Conservation (phyloP, 2,797 vertebrate species). For the Anguilla marmorata region DNA sequence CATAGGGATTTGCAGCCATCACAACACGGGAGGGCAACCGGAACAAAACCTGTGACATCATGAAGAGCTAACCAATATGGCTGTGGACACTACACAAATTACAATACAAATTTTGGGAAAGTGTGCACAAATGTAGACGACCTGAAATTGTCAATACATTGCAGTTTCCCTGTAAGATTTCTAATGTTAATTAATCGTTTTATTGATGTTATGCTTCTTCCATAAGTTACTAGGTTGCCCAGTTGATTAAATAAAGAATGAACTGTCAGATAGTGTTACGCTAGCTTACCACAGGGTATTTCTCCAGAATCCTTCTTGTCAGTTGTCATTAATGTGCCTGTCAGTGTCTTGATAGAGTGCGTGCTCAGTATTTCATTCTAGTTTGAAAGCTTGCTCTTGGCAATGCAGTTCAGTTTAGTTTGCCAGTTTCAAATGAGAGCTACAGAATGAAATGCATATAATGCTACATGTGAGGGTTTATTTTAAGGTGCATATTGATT, state of each 20-base stretch:
- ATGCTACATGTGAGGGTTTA: background rate
- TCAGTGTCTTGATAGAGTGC: background rate
- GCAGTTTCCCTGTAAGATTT: background rate
- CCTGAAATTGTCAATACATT: too few species aligned
- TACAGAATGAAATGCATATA: background rate
- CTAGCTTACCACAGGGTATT: background rate
- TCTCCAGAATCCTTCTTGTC: slow-evolving; percentile 1
- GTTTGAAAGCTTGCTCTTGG: background rate
- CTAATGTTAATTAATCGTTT: background rate
- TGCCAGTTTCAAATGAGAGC: background rate
- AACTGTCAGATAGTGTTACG: background rate
- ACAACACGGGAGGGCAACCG: too few species aligned
- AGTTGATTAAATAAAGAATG: background rate
- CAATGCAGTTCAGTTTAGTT: background rate
- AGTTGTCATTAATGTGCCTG: background rate
- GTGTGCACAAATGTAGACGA: too few species aligned
- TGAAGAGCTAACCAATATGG: too few species aligned
- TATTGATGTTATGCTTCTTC: background rate
- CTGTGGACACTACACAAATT: too few species aligned
- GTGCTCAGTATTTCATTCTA: background rate
- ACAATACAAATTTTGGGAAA: too few species aligned
- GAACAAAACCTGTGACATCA: too few species aligned
- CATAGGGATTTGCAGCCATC: too few species aligned
- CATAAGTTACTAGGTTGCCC: background rate
- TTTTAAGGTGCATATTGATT: background rate